Conservation (phyloP, 2,888 invertebrate species). For the Oscheius sp. region DNA sequence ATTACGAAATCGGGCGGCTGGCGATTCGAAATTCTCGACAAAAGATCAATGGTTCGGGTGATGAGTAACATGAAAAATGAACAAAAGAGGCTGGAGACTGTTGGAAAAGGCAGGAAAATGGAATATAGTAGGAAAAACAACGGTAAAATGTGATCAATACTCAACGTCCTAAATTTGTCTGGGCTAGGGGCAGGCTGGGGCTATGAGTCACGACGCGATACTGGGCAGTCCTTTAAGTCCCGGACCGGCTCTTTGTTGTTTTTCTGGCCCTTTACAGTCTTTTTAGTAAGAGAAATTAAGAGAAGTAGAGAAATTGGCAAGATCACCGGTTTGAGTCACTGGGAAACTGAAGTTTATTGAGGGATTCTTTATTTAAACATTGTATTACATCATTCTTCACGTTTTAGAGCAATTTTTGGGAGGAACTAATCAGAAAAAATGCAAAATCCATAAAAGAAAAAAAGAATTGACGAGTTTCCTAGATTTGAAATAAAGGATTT, state of each 20-base stretch:
- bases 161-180: conserved; percentile 8
- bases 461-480: too few species aligned
- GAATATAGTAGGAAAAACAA: background rate
- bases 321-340: too few species aligned
- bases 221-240: conserved; percentile 22
- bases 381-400: too few species aligned
- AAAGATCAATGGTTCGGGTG: too few species aligned
- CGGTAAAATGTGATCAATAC: conserved; percentile 13
- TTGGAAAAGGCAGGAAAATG: background rate
- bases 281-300: background rate
- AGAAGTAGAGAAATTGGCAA: background rate
- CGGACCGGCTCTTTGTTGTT: background rate
- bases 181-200: background rate
- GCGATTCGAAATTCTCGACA: too few species aligned
- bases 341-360: too few species aligned
- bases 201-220: conserved; percentile 6
- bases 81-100: background rate
- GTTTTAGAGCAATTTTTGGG: too few species aligned
- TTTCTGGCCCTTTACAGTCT: background rate
- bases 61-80: background rate
- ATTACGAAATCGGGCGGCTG: background rate
- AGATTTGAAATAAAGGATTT: too few species aligned
- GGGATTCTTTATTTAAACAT: too few species aligned
- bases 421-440: too few species aligned
- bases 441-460: too few species aligned